phyloP scores from a whole-genome alignment of 2,888 invertebrate genomes.

The Chrysolina oricalcia region DNA sequence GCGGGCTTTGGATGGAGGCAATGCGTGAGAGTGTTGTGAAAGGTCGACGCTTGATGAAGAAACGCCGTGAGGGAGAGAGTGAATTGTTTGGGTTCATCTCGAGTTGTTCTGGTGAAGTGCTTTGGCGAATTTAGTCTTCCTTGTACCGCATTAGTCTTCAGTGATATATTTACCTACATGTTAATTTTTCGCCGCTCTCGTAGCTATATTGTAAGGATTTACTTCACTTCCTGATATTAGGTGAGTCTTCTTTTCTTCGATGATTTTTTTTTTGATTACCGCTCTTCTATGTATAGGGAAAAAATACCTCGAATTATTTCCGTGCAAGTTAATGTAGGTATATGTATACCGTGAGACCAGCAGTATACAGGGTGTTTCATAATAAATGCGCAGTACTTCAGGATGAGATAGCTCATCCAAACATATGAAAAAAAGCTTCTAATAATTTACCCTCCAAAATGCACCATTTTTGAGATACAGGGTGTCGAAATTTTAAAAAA shows the following conservation, averaged over 20 bases:
- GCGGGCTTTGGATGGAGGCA: conserved; percentile 15
- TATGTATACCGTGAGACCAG: no score
- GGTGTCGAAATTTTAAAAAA: no score
- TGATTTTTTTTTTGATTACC: no score
- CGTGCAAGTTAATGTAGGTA: no score
- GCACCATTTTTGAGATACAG: no score
- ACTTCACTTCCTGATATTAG: background rate
- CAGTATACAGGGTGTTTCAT: no score
- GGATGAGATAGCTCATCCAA: no score
- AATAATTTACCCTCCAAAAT: no score
- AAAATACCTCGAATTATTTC: no score
- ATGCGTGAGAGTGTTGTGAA: conserved; percentile 66
- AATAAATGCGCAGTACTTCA: no score
- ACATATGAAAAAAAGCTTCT: no score
- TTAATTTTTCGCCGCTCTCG: background rate
- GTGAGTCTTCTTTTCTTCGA: background rate
- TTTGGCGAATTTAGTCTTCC: conserved; percentile 59
- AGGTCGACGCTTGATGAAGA: conserved; percentile 64
- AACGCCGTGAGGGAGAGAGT: conserved; percentile 64
- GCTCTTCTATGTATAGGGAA: no score
- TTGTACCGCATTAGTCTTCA: conserved; percentile 40
- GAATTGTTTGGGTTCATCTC: conserved; percentile 66
- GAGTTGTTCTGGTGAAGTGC: conserved; percentile 64
- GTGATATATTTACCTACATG: background rate
- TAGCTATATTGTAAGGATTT: background rate